A percentile compares a stretch with the other conserved stretches of the same genome.
Evolutionary conservation across 2,797 vertebrate species (phyloP).

Genomic region (Lagorchestes hirsutus): DNA sequence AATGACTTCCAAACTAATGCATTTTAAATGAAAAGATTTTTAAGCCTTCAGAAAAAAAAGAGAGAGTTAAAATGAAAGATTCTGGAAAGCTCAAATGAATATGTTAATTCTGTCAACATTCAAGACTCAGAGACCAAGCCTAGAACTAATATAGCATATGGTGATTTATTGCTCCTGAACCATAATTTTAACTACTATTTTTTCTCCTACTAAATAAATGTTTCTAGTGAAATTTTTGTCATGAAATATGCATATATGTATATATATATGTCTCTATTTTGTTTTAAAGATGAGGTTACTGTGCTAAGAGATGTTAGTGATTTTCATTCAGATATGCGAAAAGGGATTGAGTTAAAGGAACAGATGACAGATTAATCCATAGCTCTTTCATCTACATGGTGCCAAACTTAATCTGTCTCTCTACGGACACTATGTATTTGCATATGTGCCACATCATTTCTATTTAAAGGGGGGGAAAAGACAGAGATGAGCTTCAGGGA

Average conservation of each 20-base stretch:
- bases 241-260: constrained; percentile 39
- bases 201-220: constrained; percentile 75
- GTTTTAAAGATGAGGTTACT: constrained; percentile 60
- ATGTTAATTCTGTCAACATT: constrained; percentile 79
- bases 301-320: constrained; percentile 48
- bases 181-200: constrained; percentile 72
- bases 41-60: constrained; percentile 73
- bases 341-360: constrained; percentile 68
- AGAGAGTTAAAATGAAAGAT: constrained; percentile 74
- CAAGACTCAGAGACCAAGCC: constrained; percentile 67
- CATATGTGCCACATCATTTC: constrained; percentile 51
- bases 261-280: constrained; percentile 53
- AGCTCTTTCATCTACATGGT: constrained; percentile 57
- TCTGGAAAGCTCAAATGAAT: constrained; percentile 77
- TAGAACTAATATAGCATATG: constrained; percentile 49
- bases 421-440: constrained; percentile 47
- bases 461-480: constrained; percentile 6
- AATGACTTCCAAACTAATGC: constrained; percentile 66
- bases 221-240: constrained; percentile 63
- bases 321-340: constrained; percentile 75
- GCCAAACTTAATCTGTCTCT: constrained; percentile 60
- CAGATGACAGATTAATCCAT: constrained; percentile 59
- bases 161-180: constrained; percentile 75
- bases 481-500: constrained; percentile 53
- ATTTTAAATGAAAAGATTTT: constrained; percentile 75